Evolutionary conservation across 2,797 vertebrate species (phyloP), one percentile per base, ranked within the genome.

Genomic region (Centropyge bicolor): DNA sequence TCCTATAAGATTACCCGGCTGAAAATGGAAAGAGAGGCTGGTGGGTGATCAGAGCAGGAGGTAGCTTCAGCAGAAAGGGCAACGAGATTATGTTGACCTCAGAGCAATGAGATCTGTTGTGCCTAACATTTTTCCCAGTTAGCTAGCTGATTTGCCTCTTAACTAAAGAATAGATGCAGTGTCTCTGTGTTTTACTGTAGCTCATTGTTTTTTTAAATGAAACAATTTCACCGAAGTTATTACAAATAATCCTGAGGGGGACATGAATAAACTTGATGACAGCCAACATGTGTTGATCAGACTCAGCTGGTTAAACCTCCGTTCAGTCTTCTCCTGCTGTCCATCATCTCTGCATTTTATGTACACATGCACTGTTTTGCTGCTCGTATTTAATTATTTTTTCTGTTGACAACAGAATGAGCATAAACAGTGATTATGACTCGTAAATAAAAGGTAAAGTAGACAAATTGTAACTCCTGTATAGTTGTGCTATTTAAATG

Each of bases 21-120:
- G 22, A 31, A 62, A 65, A 71, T 43, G 59, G 59, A 84, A 67
- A 36, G 41, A 49, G 65, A 62, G 49, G 43, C 12, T 45, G 49
- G 41, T 40, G 48, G 41, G 9, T 49, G 60, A 60, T 59, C n/a
- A 35, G 54, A 74, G 56, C 60, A 71, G 22, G 66, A 24, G 41
- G 54, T 4, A 49, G 48, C 54, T 66, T 48, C 22, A 59, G 11
- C 70, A 60, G 46, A 63, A 8, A 52, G 57, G 49, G 24, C 4
- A 6, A 16, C 57, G 51, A 22, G 8, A 40, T 71, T 49, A 13
- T 45, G 6, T 38, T 74, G 52, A 40, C 35, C 36, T 24, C 16
- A 19, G 61, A 67, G 35, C 35, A 41, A 19, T 65, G 22, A 73
- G 22, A 40, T 38, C 49, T 62, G 19, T 40, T 41, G 27, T 40